These are phyloP conservation scores for Euschistus heros DNA, from an alignment of 1,140 invertebrate genomes.

Conservation along the genomic window DNA sequence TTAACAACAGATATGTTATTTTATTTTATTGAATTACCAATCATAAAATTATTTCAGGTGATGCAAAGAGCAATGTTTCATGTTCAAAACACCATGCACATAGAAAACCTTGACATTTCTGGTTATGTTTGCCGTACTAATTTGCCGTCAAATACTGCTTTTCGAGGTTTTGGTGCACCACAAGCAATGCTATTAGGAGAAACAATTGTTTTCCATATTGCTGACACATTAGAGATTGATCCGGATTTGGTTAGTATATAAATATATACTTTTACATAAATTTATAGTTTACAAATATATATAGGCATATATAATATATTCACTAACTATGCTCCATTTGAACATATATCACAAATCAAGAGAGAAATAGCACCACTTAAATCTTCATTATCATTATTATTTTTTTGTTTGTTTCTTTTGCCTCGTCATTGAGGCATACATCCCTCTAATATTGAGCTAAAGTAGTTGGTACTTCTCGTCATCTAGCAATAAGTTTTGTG, in stretches of 20 bases:
- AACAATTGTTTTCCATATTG: constrained; percentile 63
- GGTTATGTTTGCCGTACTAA: constrained; percentile 74
- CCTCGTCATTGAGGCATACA: too few species aligned
- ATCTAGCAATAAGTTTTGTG: too few species aligned
- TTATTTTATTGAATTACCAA: not conserved
- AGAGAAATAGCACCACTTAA: too few species aligned
- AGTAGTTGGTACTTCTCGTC: too few species aligned
- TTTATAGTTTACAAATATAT: too few species aligned
- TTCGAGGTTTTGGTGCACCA: constrained; percentile 81
- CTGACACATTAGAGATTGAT: constrained; percentile 53
- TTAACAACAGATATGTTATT: not conserved
- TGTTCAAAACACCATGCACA: constrained; percentile 65
- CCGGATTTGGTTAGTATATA: constrained; percentile 36
- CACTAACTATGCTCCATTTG: too few species aligned
- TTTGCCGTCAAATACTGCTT: constrained; percentile 80
- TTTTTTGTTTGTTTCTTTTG: too few species aligned
- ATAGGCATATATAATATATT: too few species aligned
- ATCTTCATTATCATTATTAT: too few species aligned
- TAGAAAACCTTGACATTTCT: constrained; percentile 53
- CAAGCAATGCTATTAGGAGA: constrained; percentile 81
- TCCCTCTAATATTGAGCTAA: too few species aligned
- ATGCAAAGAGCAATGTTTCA: constrained; percentile 68
- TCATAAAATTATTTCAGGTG: constrained; percentile 40
- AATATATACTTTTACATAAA: too few species aligned
- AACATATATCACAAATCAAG: too few species aligned